Evolutionary conservation across 2,797 vertebrate species (phyloP), one percentile per base, ranked within the genome.

Genomic region (Odontamblyopus lacepedii): DNA sequence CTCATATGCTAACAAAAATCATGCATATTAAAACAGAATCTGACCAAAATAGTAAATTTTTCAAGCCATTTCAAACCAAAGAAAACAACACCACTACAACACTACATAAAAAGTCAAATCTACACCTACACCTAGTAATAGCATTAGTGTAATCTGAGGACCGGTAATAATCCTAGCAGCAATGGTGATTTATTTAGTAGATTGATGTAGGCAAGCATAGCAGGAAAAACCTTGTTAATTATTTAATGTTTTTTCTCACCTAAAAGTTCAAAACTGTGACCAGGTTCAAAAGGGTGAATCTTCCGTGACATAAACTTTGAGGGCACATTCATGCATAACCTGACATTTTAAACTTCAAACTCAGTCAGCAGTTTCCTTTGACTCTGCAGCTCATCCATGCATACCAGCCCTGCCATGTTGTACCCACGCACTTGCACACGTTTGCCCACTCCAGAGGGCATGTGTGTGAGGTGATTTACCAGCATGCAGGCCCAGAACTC

Each of bases 381-480:
- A 12, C 4, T 71, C 62, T n/a, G 63, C 16, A 63, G 19, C 4
- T 13, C 16, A 75, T 44, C 29, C 69, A 68, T 64, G 60, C 57
- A 57, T 70, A 9, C 51, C 53, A 72, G 56, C 61, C 56, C 65
- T 70, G 56, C 44, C 30, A 57, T 59, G 23, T 68, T 77, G 35
- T 68, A 48, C 75, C 55, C 44, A 69, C 0, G 8, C 64, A 59
- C 53, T 51, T 30, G 53, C 51, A 76, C 64, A 70, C 30, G 51
- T 59, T 69, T 76, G 68, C 82, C 79, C 76, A 77, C 86, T 81
- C 67, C 76, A 19, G 41, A 44, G 67, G 38, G 44, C 44, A 7
- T 72, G 80, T 35, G 23, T 79, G 69, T 23, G 80, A 73, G 79
- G 79, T 78, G 80, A 82, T 88, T 75, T 82, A 75, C 68, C 85